These are phyloP conservation scores for Aegithalos caudatus DNA, from an alignment of 2,113 vertebrate species.

Conservation along the genomic window DNA sequence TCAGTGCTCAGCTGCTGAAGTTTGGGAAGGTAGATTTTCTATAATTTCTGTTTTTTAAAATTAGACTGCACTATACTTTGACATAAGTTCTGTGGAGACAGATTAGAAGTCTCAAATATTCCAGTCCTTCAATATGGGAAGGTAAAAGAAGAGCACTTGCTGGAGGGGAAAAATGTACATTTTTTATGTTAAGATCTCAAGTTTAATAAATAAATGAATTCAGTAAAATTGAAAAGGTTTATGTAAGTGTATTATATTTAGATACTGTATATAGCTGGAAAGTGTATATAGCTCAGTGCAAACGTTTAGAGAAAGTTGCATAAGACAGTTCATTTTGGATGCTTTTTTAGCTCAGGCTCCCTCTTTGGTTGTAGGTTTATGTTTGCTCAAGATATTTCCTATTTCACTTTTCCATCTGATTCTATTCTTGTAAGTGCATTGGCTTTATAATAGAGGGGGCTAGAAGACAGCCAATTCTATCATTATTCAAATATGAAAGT, in stretches of 20 bases:
- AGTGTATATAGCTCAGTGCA: not conserved
- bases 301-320: not conserved
- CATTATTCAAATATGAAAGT: conserved; percentile 6
- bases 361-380: not conserved
- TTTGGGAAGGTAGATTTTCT: not conserved
- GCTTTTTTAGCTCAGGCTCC: not conserved
- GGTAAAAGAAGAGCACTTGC: not conserved
- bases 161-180: not conserved
- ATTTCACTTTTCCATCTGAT: not conserved
- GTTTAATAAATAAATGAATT: not conserved
- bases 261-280: not conserved
- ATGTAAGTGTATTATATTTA: not conserved
- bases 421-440: not conserved
- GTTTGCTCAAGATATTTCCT: not conserved
- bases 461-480: not conserved
- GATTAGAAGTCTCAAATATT: conserved; percentile 19
- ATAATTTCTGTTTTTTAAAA: not conserved
- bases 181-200: not conserved
- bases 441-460: not conserved
- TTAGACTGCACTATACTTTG: conserved; percentile 1
- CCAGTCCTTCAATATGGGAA: not conserved
- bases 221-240: not conserved
- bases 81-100: not conserved
- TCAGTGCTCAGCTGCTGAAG: not conserved
- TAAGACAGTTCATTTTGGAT: not conserved